Evolutionary conservation across 1,140 invertebrate species (phyloP).

Genomic region (Drosophila nebulosa): DNA sequence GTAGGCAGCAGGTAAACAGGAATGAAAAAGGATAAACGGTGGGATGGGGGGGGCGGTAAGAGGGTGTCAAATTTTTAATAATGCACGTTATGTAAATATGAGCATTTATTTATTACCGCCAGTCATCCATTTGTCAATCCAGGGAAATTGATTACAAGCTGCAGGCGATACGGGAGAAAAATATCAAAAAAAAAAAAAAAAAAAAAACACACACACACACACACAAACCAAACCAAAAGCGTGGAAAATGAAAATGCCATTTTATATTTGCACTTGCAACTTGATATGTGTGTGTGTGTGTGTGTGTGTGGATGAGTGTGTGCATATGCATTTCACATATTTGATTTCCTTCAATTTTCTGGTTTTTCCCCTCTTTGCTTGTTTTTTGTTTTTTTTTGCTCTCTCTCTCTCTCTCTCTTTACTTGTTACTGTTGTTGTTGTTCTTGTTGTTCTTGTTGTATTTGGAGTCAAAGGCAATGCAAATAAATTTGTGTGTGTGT

Average conservation of each 20-base stretch:
- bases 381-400: too few species aligned
- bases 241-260: conserved; percentile 61
- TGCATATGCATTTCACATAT: conserved; percentile 57
- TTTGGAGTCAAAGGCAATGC: conserved; percentile 33
- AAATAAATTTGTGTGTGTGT: conserved; percentile 46
- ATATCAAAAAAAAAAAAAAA: conserved; percentile 14
- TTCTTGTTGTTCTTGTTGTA: background rate
- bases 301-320: background rate
- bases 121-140: conserved; percentile 74
- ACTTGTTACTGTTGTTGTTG: conserved; percentile 8
- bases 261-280: conserved; percentile 69
- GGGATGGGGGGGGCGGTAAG: background rate
- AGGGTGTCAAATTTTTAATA: conserved; percentile 69
- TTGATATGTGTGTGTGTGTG: conserved; percentile 31
- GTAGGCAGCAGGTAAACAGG: too few species aligned
- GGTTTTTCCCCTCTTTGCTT: background rate
- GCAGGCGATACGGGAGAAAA: conserved; percentile 39
- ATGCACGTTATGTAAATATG: conserved; percentile 62
- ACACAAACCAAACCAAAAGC: too few species aligned
- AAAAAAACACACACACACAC: too few species aligned
- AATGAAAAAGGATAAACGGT: too few species aligned
- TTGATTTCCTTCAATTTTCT: conserved; percentile 52
- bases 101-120: conserved; percentile 75
- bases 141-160: conserved; percentile 79
- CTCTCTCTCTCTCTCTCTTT: too few species aligned